Conservation (phyloP, 2,797 vertebrate genomes). For the Melanotaenia pygmaea region DNA sequence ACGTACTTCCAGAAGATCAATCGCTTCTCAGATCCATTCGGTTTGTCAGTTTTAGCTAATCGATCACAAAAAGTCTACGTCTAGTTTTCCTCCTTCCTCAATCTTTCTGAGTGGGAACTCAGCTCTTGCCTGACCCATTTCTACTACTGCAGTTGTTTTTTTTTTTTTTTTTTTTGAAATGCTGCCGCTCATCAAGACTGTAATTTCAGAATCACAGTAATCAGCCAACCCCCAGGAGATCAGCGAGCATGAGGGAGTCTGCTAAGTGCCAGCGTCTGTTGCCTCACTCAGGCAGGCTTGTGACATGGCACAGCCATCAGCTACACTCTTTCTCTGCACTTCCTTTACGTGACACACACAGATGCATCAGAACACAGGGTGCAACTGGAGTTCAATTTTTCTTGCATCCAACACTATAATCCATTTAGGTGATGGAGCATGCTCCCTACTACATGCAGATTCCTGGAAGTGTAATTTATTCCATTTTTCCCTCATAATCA, state of each 20-base stretch:
- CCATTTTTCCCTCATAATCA: constrained; percentile 30
- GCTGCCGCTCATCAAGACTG: constrained; percentile 82
- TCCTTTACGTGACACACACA: constrained; percentile 60
- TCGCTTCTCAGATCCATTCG: constrained; percentile 21
- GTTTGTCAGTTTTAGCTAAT: constrained; percentile 39
- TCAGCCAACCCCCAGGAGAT: constrained; percentile 84
- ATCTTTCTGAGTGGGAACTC: constrained; percentile 46
- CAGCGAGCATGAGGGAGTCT: constrained; percentile 74
- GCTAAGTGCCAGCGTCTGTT: constrained; percentile 76
- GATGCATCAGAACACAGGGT: constrained; percentile 54
- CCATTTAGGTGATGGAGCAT: constrained; percentile 61
- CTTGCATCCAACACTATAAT: constrained; percentile 69
- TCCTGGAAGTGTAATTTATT: constrained; percentile 58
- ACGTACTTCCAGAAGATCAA: constrained; percentile 17
- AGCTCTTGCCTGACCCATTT: constrained; percentile 74
- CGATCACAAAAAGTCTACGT: constrained; percentile 25
- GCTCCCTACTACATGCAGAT: constrained; percentile 34
- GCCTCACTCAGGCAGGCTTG: constrained; percentile 68
- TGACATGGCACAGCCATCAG: constrained; percentile 70
- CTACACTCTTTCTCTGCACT: constrained; percentile 41
- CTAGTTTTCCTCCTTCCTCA: constrained; percentile 29
- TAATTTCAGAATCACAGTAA: constrained; percentile 87
- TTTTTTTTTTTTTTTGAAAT: constrained; percentile 60
- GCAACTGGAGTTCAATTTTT: constrained; percentile 65
- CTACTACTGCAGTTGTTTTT: constrained; percentile 59